Evolutionary conservation across 2,888 invertebrate genomes (phyloP), one percentile per base, ranked within the genome.

Genomic region (Polymixis flavicincta): DNA sequence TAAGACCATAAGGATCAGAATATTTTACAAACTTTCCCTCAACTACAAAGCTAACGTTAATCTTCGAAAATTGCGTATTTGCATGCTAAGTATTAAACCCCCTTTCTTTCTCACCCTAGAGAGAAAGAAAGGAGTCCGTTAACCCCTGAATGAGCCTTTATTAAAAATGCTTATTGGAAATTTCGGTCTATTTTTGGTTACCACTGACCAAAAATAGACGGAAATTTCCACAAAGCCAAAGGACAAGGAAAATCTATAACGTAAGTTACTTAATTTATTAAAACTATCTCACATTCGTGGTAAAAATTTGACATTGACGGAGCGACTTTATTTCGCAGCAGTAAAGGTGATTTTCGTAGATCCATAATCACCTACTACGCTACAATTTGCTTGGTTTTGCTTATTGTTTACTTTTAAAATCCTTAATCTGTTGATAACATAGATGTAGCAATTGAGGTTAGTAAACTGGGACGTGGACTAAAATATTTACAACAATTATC

Each of bases 401-500:
- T 25, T 1, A 19, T 52, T 59, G 8, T 28, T 67, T 67, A 9
- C 2, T 42, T 25, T 19, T 22, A 45, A 45, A 52, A 80, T 63
- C 48, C 9, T 8, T 70, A 63, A 85, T 81, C 65, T 22, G 1
- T 2, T 14, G 80, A 81, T 84, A 74, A 63, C 74, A 61, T 69
- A 32, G n/a, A 66, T 84, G 42, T 66, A 2, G 37, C 5, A 25
- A 80, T 64, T 69, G 45, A 59, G 81, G 69, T 73, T 69, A 74
- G 28, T 57, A 57, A 73, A 73, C 68, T 14, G n/a, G 74, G 32
- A 48, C 68, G 9, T 5, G 54, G 42, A 76, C 52, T 74, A 48
- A 64, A 59, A 54, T 6, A 37, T 64, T 52, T 59, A 45, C 9
- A 48, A 28, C 0, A 13, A 60, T 48, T 82, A 78, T 82, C 54